Evolutionary conservation across 1,140 invertebrate species (phyloP), one percentile per base, ranked within the genome.

Genomic region (Tetramorium alpestre): DNA sequence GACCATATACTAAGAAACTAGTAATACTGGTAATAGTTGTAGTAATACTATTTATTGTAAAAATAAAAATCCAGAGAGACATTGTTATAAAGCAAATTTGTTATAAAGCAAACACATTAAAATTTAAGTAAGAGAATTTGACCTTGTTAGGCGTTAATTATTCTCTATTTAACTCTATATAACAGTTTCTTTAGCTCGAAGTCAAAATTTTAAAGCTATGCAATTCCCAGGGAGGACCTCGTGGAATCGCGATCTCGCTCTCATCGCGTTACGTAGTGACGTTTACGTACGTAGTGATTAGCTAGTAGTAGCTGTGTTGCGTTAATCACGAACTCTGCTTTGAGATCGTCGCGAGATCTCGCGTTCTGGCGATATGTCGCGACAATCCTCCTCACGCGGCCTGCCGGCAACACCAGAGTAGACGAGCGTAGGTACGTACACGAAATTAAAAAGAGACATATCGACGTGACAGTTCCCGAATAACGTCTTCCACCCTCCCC

Each of bases 371-470:
- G 67, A 85, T 60, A 91, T 64, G 70, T 85, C 87, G 90, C 69
- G 62, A 84, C 69, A 80, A 76, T 51, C 65, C 86, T 58, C 41
- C 22, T 87, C 87, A 89, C 76, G 85, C 87, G 87, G 87, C 87
- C 90, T 91, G 80, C 88, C 64, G 85, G 87, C 87, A 81, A 91
- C 44, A 89, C 85, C 89, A 91, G 89, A 88, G 89, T 91, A 91
- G 90, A 89, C 87, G 85, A 91, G 77, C 81, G 88, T 90, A 91
- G 90, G 90, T 91, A 91, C 89, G 90, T 91, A 91, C 88, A 91
- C 89, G 75, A 75, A 87, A 41, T 85, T 22, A 87, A 87, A 87
- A 72, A 86, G 87, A 90, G 70, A 88, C 88, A 90, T 82, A 81
- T 84, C 67, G n/a, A 91, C 86, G 90, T 90, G 64, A 88, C 81